Evolutionary conservation across 2,797 vertebrate species (phyloP).

Genomic region (Pteropus rufus): DNA sequence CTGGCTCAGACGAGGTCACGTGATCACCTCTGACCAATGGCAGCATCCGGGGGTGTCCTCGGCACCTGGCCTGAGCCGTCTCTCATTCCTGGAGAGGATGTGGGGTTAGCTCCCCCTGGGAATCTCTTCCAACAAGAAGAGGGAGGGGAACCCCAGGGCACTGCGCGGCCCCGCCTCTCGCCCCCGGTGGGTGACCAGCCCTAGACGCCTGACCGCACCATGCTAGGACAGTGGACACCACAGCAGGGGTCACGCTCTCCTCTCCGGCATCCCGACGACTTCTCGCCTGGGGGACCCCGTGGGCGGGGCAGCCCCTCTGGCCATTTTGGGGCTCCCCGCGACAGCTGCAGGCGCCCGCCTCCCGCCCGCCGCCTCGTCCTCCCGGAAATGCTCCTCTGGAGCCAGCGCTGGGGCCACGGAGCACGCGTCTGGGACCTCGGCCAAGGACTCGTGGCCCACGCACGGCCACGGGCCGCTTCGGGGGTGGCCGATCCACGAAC

Average conservation of each 20-base stretch:
- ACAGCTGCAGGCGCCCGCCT: rapidly evolving
- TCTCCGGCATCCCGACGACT: neutral
- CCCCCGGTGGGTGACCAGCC: rapidly evolving
- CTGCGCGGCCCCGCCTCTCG: neutral
- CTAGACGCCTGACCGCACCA: rapidly evolving
- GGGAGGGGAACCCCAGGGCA: too few relatives aligned
- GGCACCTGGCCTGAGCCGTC: neutral
- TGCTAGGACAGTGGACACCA: too few relatives aligned
- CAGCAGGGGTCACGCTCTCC: rapidly evolving
- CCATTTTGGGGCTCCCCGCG: rapidly evolving
- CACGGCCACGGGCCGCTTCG: neutral
- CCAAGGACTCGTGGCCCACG: neutral
- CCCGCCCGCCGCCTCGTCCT: rapidly evolving
- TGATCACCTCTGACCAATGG: neutral
- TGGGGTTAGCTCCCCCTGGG: too few relatives aligned
- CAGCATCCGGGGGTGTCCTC: too few relatives aligned
- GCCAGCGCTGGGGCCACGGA: rapidly evolving
- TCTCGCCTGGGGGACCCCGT: neutral
- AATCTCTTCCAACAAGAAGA: neutral
- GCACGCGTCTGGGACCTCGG: rapidly evolving
- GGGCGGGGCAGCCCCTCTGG: neutral
- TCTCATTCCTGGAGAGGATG: neutral
- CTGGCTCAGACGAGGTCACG: neutral
- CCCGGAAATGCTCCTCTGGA: rapidly evolving
- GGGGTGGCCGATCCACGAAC: neutral